Percentiles rank a stretch among this genome's conserved stretches.
phyloP scores from a whole-genome alignment of 2,113 vertebrate species.

The Acanthisitta chloris region DNA sequence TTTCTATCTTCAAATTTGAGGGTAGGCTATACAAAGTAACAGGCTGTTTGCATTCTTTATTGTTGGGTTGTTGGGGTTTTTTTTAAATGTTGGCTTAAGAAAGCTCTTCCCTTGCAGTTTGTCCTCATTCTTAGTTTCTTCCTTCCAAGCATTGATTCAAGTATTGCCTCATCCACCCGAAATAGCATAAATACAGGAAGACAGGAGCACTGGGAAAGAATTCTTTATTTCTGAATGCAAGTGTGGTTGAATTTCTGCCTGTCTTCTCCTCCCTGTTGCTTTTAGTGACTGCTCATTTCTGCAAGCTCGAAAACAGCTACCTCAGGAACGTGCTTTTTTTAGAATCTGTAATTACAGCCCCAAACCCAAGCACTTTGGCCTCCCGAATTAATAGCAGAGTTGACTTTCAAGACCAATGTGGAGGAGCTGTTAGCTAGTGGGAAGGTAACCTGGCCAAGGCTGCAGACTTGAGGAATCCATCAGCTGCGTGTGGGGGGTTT shows the following conservation, averaged over 20 bases:
- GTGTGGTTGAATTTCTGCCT: not conserved
- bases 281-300: not conserved
- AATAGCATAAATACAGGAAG: not conserved
- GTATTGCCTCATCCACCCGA: not conserved
- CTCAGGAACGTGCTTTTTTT: not conserved
- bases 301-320: not conserved
- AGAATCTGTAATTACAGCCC: not conserved
- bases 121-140: not conserved
- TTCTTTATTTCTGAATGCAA: not conserved
- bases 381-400: not conserved
- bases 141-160: not conserved
- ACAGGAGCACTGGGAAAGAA: not conserved
- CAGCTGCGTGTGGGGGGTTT: accelerated
- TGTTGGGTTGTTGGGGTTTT: no score
- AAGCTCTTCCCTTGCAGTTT: not conserved
- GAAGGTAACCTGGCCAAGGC: not conserved
- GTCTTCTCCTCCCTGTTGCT: not conserved
- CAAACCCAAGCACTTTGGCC: not conserved
- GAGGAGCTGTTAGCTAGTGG: not conserved
- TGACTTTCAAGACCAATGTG: not conserved
- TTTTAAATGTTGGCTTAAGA: not conserved
- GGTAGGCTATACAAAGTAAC: not conserved
- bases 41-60: not conserved
- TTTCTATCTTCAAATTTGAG: not conserved
- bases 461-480: accelerated